These are phyloP conservation scores for Jaculus jaculus DNA, from an alignment of 2,113 vertebrate species.

Conservation along the genomic window DNA sequence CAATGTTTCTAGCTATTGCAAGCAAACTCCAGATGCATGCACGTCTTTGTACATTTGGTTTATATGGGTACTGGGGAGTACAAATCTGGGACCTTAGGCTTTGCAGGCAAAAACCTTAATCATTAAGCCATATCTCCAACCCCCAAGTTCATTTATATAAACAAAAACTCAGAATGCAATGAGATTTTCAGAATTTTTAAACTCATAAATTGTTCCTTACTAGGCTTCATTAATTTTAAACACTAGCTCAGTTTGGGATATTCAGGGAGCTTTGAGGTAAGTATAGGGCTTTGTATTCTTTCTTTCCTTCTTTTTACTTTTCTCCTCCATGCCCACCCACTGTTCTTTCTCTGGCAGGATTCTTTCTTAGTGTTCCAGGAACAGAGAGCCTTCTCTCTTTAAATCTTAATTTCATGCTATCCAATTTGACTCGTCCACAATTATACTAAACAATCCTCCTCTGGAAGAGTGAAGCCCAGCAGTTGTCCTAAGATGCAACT, in stretches of 20 bases:
- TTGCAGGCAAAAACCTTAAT: too few species aligned
- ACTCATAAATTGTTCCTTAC: background rate
- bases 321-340: too few species aligned
- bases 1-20: too few species aligned
- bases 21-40: too few species aligned
- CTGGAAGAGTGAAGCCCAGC: background rate
- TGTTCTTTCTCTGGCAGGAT: background rate
- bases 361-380: background rate
- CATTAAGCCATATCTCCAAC: too few species aligned
- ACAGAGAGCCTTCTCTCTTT: constrained; percentile 7
- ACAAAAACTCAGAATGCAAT: background rate
- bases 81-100: too few species aligned
- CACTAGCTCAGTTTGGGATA: background rate
- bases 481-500: constrained; percentile 10
- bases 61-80: too few species aligned
- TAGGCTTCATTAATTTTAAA: background rate
- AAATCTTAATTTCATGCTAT: constrained; percentile 20
- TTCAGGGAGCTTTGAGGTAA: background rate
- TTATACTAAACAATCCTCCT: background rate
- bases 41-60: too few species aligned
- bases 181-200: background rate
- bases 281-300: background rate
- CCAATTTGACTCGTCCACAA: background rate
- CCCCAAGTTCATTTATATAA: background rate
- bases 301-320: background rate